Base-by-base conservation (phyloP, 1,140 invertebrate species). In the Diabrotica undecimpunctata region DNA sequence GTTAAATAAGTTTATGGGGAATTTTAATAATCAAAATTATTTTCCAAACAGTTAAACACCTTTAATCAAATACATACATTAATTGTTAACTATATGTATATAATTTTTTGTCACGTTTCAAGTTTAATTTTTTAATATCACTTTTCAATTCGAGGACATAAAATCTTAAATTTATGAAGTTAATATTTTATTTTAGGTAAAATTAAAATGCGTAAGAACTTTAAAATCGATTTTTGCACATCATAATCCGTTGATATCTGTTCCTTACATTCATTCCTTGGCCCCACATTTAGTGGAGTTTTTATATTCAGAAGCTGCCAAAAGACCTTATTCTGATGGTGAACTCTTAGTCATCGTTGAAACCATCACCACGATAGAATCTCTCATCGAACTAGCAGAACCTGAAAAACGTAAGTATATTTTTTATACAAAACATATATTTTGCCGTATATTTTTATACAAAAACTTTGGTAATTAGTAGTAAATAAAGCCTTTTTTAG, bases 191-290 rank as follows among this genome's bases (percentile, higher is more conserved):
- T 77, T 79, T n/a, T 73, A 91, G 85, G 84, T 93, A 0, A 86
- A 86, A 76, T 73, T 93, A 14, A 92, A 92, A 76, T 92, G 90
- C 73, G 84, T 94, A 36, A 89, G 93, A 78, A 90, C 89, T 0
- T 79, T 94, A 8, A 84, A 84, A 68, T 89, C 88, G 0, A 86
- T 95, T 53, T 92, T 94, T 73, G 78, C 85, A 14, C 87, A 90
- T 75, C 81, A 85, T 2, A 89, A 93, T 70, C 81, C 84, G 46
- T 81, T 79, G 57, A 85, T 93, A 46, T 85, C 88, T 51, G 88
- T 87, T 2, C 89, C 90, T 0, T 94, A 92, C 70, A 93, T 95
- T 63, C 91, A 94, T 74, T 86, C 89, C 0, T 79, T 95, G 39
- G 91, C 90, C 12, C 91, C 90, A 2, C 80, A 88, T 69, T 80